phyloP scores from a whole-genome alignment of 2,888 invertebrate species.

The Drymonia ruficornis region DNA sequence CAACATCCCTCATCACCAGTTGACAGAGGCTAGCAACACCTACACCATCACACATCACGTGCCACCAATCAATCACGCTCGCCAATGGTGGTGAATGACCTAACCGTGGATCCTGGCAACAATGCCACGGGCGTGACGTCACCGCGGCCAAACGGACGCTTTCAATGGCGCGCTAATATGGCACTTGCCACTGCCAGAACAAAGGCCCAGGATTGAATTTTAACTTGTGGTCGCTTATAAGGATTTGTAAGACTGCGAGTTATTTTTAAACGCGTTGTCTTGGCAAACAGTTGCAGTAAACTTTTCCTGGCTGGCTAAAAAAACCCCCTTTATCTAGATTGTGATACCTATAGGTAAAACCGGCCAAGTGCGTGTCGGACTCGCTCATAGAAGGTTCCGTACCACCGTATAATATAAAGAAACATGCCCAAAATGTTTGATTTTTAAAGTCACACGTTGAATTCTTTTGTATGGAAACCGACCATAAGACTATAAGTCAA shows the following conservation, averaged over 20 bases:
- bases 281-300: background rate
- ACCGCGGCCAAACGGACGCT: slow-evolving; percentile 35
- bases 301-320: too few relatives aligned
- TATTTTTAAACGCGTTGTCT: slow-evolving; percentile 4
- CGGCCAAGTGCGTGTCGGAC: too few relatives aligned
- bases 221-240: slow-evolving; percentile 31
- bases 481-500: too few relatives aligned
- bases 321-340: too few relatives aligned
- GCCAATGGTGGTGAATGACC: slow-evolving; percentile 69
- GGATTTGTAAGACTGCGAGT: slow-evolving; percentile 13
- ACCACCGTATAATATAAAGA: too few relatives aligned
- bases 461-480: too few relatives aligned
- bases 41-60: slow-evolving; percentile 52
- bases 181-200: slow-evolving; percentile 30
- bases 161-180: slow-evolving; percentile 40
- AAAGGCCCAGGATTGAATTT: slow-evolving; percentile 32
- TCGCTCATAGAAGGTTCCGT: too few relatives aligned
- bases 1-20: background rate
- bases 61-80: slow-evolving; percentile 58
- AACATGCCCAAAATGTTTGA: too few relatives aligned
- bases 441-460: too few relatives aligned
- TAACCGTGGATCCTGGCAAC: slow-evolving; percentile 48
- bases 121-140: slow-evolving; percentile 55
- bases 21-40: background rate
- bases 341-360: too few relatives aligned